A percentile compares a stretch with the other conserved stretches of the same genome.
These are phyloP conservation scores for Montifringilla adamsi DNA, from an alignment of 2,113 vertebrate genomes.

Conservation along the genomic window DNA sequence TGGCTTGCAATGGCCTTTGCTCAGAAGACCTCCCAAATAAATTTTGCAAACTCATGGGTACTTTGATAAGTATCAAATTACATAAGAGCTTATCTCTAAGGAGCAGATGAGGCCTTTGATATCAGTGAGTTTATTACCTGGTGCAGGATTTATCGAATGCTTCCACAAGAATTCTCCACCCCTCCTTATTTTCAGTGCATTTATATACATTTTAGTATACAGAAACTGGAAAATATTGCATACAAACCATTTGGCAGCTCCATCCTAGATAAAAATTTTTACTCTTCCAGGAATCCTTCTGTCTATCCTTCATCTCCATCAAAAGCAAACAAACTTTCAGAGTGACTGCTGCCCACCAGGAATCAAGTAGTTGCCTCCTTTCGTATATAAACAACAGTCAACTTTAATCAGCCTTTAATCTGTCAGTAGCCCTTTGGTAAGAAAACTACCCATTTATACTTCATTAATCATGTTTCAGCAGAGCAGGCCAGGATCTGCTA, in stretches of 20 bases:
- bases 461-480: conserved; percentile 51
- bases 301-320: conserved; percentile 9
- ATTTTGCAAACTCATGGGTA: neutral
- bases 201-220: conserved; percentile 27
- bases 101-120: neutral
- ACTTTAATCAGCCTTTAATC: conserved; percentile 24
- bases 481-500: conserved; percentile 8
- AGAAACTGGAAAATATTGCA: neutral
- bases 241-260: neutral
- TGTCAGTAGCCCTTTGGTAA: conserved; percentile 30
- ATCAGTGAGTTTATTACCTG: neutral
- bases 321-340: neutral
- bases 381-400: neutral
- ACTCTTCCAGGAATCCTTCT: conserved; percentile 16
- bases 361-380: conserved; percentile 53
- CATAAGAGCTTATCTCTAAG: neutral
- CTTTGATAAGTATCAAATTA: conserved; percentile 8
- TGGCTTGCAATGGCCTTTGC: neutral
- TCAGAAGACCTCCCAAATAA: neutral
- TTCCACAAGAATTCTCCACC: neutral
- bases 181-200: conserved; percentile 17
- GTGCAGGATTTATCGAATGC: conserved; percentile 37
- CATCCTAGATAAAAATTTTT: conserved; percentile 14
- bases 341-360: conserved; percentile 42
- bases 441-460: conserved; percentile 46